A percentile compares a stretch with the other conserved stretches of the same genome.
Conservation (phyloP, 2,888 invertebrate genomes). For the Rotaria sp. region DNA sequence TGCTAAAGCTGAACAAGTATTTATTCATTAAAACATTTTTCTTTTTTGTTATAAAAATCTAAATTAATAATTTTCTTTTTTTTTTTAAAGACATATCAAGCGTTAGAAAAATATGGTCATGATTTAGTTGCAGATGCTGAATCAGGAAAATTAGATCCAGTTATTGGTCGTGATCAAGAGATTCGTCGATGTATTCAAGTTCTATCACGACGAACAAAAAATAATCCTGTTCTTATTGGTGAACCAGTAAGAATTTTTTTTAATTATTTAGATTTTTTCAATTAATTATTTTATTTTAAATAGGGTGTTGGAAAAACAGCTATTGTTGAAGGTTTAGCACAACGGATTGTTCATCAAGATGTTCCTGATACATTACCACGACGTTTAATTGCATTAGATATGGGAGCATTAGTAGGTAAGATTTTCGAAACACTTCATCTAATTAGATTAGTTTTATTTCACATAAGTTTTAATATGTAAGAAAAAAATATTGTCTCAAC, state of each 20-base stretch:
- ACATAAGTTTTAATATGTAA: too few species aligned
- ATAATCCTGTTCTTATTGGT: slow-evolving; percentile 44
- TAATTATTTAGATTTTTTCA: neutral
- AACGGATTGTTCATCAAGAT: slow-evolving; percentile 26
- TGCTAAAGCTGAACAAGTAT: slow-evolving; percentile 12
- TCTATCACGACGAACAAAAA: slow-evolving; percentile 43
- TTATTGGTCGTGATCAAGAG: slow-evolving; percentile 44
- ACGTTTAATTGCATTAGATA: slow-evolving; percentile 26
- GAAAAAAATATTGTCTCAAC: too few species aligned
- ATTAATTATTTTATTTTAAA: neutral
- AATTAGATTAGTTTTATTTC: too few species aligned
- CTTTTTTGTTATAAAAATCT: too few species aligned
- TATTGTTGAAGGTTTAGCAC: slow-evolving; percentile 43
- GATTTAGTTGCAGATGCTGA: slow-evolving; percentile 40
- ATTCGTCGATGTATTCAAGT: slow-evolving; percentile 42
- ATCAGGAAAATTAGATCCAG: slow-evolving; percentile 43
- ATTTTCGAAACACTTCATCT: too few species aligned
- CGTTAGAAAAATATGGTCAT: slow-evolving; percentile 27
- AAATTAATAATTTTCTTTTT: neutral
- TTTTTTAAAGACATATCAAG: slow-evolving; percentile 5
- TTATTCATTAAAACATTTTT: neutral
- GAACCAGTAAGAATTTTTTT: slow-evolving; percentile 38
- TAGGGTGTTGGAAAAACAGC: slow-evolving; percentile 45
- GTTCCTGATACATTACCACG: slow-evolving; percentile 21
- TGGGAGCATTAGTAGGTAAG: slow-evolving; percentile 19